Conservation (phyloP, 2,888 invertebrate species). For the Eilema griseolum region DNA sequence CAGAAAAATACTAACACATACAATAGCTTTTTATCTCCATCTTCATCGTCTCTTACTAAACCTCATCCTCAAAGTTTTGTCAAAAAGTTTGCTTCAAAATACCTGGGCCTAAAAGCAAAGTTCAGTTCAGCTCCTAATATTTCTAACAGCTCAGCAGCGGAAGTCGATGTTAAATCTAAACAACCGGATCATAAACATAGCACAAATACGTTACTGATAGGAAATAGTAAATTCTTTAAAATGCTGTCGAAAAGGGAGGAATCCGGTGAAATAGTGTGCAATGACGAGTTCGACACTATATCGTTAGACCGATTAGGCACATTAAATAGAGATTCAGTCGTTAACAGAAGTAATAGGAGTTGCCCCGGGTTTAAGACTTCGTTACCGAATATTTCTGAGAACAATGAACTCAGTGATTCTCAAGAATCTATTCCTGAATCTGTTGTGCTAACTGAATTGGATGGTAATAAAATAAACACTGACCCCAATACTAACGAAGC, state of each 20-base stretch:
- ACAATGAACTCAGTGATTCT: constrained; percentile 77
- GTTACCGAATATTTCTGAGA: constrained; percentile 82
- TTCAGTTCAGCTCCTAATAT: constrained; percentile 85
- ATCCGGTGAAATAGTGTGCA: constrained; percentile 79
- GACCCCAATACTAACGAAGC: constrained; percentile 61
- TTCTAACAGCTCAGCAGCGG: constrained; percentile 74
- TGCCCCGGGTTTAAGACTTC: constrained; percentile 84
- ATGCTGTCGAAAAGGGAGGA: constrained; percentile 81
- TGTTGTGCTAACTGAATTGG: constrained; percentile 60
- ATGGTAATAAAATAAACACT: constrained; percentile 56
- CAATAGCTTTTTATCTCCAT: constrained; percentile 78
- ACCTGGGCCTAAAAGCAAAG: constrained; percentile 83
- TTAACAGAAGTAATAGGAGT: constrained; percentile 82
- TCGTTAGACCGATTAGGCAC: constrained; percentile 79
- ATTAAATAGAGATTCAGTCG: constrained; percentile 77
- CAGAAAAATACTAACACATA: constrained; percentile 81
- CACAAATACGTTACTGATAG: constrained; percentile 75
- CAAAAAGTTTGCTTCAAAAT: constrained; percentile 85
- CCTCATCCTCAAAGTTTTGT: constrained; percentile 82
- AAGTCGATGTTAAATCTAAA: constrained; percentile 72
- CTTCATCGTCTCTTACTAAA: constrained; percentile 81
- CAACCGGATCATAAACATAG: constrained; percentile 67
- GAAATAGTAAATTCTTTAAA: constrained; percentile 84
- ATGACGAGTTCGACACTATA: constrained; percentile 83
- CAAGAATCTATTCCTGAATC: constrained; percentile 69